A percentile compares a stretch with the other conserved stretches of the same genome.
Evolutionary conservation across 2,888 invertebrate species (phyloP).

Genomic region (Erpobdella octoculata): DNA sequence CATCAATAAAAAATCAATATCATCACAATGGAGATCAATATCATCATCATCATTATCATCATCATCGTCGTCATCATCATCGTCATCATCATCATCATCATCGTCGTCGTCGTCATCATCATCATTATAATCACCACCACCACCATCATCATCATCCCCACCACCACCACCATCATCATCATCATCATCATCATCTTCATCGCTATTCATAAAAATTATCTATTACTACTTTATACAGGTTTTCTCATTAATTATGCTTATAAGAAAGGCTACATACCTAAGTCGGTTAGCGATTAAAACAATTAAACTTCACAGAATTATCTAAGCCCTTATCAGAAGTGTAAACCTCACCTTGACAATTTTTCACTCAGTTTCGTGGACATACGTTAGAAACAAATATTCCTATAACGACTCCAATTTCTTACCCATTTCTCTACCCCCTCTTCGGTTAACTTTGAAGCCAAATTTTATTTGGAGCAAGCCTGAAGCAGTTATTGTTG

Average conservation of each 20-base stretch:
- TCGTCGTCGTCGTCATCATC: neutral
- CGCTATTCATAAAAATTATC: neutral
- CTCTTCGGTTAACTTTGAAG: too few relatives aligned
- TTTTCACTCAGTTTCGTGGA: too few relatives aligned
- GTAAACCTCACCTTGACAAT: too few relatives aligned
- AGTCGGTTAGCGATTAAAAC: too few relatives aligned
- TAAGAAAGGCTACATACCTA: neutral
- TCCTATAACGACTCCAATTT: too few relatives aligned
- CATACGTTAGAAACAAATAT: too few relatives aligned
- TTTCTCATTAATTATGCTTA: neutral
- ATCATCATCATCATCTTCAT: constrained; percentile 11
- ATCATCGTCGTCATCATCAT: constrained; percentile 8
- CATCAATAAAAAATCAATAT: constrained; percentile 13
- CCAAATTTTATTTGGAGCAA: too few relatives aligned
- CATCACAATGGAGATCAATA: constrained; percentile 18
- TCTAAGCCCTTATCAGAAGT: too few relatives aligned
- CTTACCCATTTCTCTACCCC: too few relatives aligned
- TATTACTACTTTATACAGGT: neutral
- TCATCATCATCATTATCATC: constrained; percentile 1
- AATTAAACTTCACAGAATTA: too few relatives aligned
- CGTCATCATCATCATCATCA: constrained; percentile 17
- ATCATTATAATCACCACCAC: constrained; percentile 11
- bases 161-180: constrained; percentile 12
- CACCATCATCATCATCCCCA: constrained; percentile 10
- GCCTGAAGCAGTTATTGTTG: too few relatives aligned